A percentile compares a stretch with the other conserved stretches of the same genome.
Evolutionary conservation across 2,888 invertebrate species (phyloP).

Genomic region (Rhagonycha fulva): DNA sequence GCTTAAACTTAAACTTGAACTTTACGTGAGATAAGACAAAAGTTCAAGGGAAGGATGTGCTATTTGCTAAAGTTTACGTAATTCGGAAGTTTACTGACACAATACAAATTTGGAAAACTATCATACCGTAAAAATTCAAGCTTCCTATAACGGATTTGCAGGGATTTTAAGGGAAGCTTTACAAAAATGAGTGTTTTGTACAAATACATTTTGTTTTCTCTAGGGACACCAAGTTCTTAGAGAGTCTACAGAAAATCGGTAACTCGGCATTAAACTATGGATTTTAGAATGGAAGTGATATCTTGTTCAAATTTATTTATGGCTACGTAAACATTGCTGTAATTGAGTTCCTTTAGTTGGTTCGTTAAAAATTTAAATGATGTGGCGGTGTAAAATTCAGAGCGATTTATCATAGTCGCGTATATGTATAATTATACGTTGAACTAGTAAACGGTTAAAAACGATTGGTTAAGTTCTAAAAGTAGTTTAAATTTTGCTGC

Average conservation of each 20-base stretch:
- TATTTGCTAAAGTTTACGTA: background rate
- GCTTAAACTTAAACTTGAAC: background rate
- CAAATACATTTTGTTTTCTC: background rate
- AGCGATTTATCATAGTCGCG: background rate
- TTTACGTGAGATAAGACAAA: background rate
- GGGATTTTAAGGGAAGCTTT: background rate
- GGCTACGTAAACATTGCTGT: background rate
- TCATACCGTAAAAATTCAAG: background rate
- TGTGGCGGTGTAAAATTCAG: background rate
- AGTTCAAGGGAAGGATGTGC: background rate
- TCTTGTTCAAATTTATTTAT: background rate
- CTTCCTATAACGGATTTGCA: background rate
- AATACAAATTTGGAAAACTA: background rate
- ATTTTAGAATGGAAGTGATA: background rate
- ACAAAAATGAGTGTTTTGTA: background rate
- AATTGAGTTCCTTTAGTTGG: background rate
- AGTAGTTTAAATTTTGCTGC: no score
- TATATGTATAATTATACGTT: background rate
- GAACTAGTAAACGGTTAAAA: background rate
- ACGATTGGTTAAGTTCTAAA: no score
- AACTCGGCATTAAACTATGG: background rate
- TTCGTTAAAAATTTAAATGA: background rate
- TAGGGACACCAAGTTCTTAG: background rate
- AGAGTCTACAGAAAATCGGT: background rate
- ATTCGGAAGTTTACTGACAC: background rate